Evolutionary conservation across 2,797 vertebrate genomes (phyloP).

Genomic region (Alectoris magna): DNA sequence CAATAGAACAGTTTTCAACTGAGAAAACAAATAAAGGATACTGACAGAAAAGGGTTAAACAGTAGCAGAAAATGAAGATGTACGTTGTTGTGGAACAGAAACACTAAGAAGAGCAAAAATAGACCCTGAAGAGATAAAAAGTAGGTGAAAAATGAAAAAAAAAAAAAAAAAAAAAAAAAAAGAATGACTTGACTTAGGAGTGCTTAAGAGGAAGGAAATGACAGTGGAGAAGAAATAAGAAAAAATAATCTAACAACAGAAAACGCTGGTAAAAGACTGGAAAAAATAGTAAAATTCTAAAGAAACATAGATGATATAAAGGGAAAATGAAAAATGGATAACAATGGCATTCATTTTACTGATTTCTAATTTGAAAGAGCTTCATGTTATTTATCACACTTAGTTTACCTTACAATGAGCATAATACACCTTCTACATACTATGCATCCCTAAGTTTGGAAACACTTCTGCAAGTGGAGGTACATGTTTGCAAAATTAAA

Average conservation of each 20-base stretch:
- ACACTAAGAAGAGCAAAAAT: not conserved
- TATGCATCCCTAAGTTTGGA: not conserved
- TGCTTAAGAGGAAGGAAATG: not conserved
- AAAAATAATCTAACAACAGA: not conserved
- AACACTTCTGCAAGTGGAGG: not conserved
- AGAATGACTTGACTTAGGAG: not conserved
- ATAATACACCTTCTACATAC: not conserved
- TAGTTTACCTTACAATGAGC: not conserved
- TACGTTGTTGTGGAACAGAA: not conserved
- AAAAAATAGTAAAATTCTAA: not conserved
- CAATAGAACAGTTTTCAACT: not conserved
- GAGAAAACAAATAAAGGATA: not conserved
- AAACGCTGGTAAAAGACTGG: not conserved
- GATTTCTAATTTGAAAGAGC: not conserved
- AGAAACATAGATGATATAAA: not conserved
- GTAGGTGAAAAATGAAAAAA: not conserved
- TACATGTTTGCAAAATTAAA: not conserved
- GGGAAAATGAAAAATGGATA: not conserved
- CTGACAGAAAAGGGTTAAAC: not conserved
- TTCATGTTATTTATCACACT: fast-evolving
- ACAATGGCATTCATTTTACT: not conserved
- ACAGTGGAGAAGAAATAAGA: not conserved
- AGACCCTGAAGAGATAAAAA: not conserved
- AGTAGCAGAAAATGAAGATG: not conserved
- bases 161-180: not conserved